Base-by-base conservation (phyloP, 37 sponge, comb jelly and placozoan genomes). In the Haliclona indistincta region DNA sequence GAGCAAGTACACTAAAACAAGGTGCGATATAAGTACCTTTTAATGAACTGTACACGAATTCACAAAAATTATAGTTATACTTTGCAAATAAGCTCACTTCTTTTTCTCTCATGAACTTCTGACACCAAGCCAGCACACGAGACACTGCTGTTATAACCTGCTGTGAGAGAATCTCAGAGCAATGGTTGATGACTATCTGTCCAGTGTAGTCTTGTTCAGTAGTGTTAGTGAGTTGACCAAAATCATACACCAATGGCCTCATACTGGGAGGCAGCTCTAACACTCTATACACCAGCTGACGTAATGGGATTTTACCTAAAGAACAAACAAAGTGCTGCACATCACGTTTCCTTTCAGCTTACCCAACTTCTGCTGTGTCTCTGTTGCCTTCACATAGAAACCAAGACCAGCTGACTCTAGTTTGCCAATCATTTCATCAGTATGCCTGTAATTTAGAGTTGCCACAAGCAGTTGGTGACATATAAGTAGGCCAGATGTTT, bases 331-430 rank as follows among this genome's bases (percentile, higher is more conserved):
- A n/a, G n/a, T n/a, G n/a, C n/a, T n/a, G n/a, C n/a, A n/a, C n/a
- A n/a, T n/a, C n/a, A 44, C 2, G 20, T 40, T 17, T 8, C 22
- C 25, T 8, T 5, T 26, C 35, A 17, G 35, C 10, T 67, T 74
- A 74, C 88, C 39, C 74, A 64, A 5, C 62, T 74, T 20, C n/a
- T 87, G 64, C 47, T 56, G 35, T 43, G 80, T 75, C 33, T 81
- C 81, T 34, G 35, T 22, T 13, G n/a, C 40, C 33, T 74, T 56
- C 29, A 73, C 73, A 51, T 68, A 68, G 44, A 79, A 90, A 13
- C 94, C 94, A 10, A 88, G 78, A 28, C 94, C 94, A 44, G 94
- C 94, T 2, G 70, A 68, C 51, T 84, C 80, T 32, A 93, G 70
- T 38, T 64, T 56, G 25, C 68, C 43, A 54, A 93, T 88, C 94